Base-by-base conservation (phyloP, 1,140 invertebrate species). In the Adelges cooleyi region DNA sequence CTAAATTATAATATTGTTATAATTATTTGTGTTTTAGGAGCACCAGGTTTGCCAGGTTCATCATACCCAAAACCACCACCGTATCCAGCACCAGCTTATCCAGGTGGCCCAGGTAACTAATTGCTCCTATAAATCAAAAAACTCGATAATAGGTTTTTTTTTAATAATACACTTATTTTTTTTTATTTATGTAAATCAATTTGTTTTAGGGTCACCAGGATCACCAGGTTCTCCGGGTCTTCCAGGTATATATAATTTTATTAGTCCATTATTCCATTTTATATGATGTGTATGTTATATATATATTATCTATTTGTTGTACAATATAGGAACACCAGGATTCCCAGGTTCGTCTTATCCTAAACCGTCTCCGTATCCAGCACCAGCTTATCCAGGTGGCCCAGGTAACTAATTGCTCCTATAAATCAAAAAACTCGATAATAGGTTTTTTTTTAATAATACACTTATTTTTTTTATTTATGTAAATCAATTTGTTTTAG, bases 11-110 rank as follows among this genome's bases (percentile, higher is more conserved):
- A n/a, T n/a, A n/a, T n/a, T n/a, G n/a, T n/a, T n/a, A n/a, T n/a
- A n/a, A n/a, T n/a, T n/a, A n/a, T n/a, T n/a, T n/a, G n/a, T n/a
- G n/a, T n/a, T n/a, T n/a, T n/a, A 49, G 70, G 71, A 40, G 9
- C 59, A 10, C 67, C 71, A 46, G 69, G 68, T 8, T 52, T 69
- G 65, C 68, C 70, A n/a, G n/a, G n/a, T n/a, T n/a, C n/a, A 15
- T 70, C 69, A 52, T 10, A 66, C n/a, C 65, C 54, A 38, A 62
- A 40, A 53, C 65, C 51, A 54, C 10, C 50, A 10, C 3, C 25
- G 20, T 38, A 65, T n/a, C n/a, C n/a, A n/a, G n/a, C n/a, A n/a
- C n/a, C n/a, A n/a, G n/a, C n/a, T n/a, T n/a, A n/a, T 23, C 62
- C 67, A 48, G 59, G 52, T 23, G 15, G 65, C 11, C 38, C 68